Evolutionary conservation across 1,140 invertebrate genomes (phyloP).

Genomic region (Dendrolimus punctatus): DNA sequence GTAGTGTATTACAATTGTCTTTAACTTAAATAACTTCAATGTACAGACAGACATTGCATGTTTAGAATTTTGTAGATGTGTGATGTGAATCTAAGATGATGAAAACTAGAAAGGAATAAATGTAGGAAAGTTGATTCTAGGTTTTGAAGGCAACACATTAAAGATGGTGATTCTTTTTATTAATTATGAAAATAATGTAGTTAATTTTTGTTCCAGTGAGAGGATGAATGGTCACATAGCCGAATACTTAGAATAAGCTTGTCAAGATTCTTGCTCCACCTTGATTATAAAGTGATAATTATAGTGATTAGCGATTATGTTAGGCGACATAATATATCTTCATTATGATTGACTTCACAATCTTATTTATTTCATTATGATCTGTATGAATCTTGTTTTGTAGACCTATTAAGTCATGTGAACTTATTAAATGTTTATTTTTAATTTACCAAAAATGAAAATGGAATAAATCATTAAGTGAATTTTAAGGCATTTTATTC

Average conservation of each 20-base stretch:
- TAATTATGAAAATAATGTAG: slow-evolving; percentile 1
- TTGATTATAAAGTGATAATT: slow-evolving; percentile 66
- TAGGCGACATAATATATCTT: slow-evolving; percentile 58
- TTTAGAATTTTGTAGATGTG: too few species aligned
- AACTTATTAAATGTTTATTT: slow-evolving; percentile 64
- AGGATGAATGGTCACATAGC: slow-evolving; percentile 45
- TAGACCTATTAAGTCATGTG: slow-evolving; percentile 53
- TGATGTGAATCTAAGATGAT: too few species aligned
- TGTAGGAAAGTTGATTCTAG: too few species aligned
- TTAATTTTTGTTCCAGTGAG: slow-evolving; percentile 43
- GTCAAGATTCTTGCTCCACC: slow-evolving; percentile 63
- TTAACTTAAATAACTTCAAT: too few species aligned
- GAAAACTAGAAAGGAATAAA: too few species aligned
- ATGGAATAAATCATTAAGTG: slow-evolving; percentile 65
- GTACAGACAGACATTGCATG: too few species aligned
- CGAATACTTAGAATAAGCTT: slow-evolving; percentile 60
- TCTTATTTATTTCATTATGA: slow-evolving; percentile 68
- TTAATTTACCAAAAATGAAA: slow-evolving; percentile 70
- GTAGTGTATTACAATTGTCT: too few species aligned
- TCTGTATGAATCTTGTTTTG: slow-evolving; percentile 66
- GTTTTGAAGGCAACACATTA: too few species aligned
- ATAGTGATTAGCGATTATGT: slow-evolving; percentile 60
- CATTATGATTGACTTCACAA: slow-evolving; percentile 57
- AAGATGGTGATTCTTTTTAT: background rate
- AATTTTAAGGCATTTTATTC: slow-evolving; percentile 17